These are phyloP conservation scores for Zygogramma bicolorata DNA, from an alignment of 2,888 invertebrate species.

Conservation along the genomic window DNA sequence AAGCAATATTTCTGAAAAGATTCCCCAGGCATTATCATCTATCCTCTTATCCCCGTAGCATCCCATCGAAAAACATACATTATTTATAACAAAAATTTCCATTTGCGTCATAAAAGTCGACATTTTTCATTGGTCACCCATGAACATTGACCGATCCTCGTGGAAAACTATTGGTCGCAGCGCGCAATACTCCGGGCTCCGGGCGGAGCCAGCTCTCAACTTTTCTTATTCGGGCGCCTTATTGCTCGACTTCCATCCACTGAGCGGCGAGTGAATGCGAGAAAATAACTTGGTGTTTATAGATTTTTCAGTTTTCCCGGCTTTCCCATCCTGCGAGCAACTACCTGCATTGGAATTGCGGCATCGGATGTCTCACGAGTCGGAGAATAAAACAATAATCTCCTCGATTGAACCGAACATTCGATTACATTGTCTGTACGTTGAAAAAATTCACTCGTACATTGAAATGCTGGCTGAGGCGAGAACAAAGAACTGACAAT, in stretches of 20 bases:
- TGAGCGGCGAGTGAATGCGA: constrained; percentile 47
- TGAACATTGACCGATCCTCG: constrained; percentile 65
- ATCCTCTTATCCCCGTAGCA: constrained; percentile 42
- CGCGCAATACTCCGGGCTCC: constrained; percentile 57
- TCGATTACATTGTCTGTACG: constrained; percentile 33
- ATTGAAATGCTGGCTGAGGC: too few species aligned
- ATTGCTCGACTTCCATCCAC: constrained; percentile 62
- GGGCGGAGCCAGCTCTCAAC: constrained; percentile 60
- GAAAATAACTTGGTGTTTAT: constrained; percentile 56
- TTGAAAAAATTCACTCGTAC: too few species aligned
- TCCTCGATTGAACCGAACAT: constrained; percentile 37
- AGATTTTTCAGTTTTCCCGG: constrained; percentile 56
- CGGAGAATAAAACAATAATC: constrained; percentile 17
- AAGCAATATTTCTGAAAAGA: constrained; percentile 48
- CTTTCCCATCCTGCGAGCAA: constrained; percentile 32
- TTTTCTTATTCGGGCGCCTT: constrained; percentile 66
- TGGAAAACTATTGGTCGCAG: constrained; percentile 61
- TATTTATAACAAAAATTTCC: constrained; percentile 66
- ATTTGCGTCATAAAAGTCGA: constrained; percentile 62
- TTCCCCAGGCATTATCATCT: constrained; percentile 47
- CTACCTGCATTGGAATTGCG: constrained; percentile 47
- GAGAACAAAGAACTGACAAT: too few species aligned
- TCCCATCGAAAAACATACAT: constrained; percentile 62
- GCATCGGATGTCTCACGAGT: constrained; percentile 21
- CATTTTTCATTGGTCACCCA: constrained; percentile 63